A percentile compares a stretch with the other conserved stretches of the same genome.
phyloP scores from a whole-genome alignment of 2,113 vertebrate genomes.

The Lates calcarifer region DNA sequence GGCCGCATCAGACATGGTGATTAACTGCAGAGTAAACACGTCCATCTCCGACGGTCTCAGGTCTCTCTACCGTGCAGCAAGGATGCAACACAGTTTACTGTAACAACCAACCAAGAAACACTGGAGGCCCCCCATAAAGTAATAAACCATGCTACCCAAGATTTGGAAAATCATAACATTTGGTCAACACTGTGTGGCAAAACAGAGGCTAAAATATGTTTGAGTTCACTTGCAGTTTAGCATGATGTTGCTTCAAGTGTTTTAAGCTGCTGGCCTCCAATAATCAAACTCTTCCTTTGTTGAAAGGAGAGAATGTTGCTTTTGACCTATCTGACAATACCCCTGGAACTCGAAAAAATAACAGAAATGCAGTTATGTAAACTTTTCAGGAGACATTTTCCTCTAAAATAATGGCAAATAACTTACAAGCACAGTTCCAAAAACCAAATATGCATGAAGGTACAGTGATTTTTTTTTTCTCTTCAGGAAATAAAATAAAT shows the following conservation, averaged over 20 bases:
- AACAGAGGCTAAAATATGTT: slow-evolving; percentile 21
- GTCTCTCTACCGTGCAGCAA: slow-evolving; percentile 38
- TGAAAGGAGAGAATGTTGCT: slow-evolving; percentile 58
- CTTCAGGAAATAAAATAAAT: slow-evolving; percentile 4
- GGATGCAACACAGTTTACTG: slow-evolving; percentile 55
- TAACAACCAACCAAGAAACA: slow-evolving; percentile 57
- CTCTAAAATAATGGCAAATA: slow-evolving; percentile 36
- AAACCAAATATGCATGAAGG: slow-evolving; percentile 38
- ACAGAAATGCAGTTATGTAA: slow-evolving; percentile 61
- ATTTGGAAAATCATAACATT: slow-evolving; percentile 43
- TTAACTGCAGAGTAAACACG: slow-evolving; percentile 77
- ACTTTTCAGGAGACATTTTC: slow-evolving; percentile 49
- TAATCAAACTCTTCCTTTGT: slow-evolving; percentile 51
- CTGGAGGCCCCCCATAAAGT: slow-evolving; percentile 35
- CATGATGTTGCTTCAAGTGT: slow-evolving; percentile 32
- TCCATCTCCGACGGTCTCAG: slow-evolving; percentile 66
- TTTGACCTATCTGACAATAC: slow-evolving; percentile 64
- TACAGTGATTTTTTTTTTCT: slow-evolving; percentile 26
- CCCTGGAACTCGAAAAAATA: slow-evolving; percentile 37
- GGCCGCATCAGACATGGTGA: slow-evolving; percentile 77
- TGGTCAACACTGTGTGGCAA: slow-evolving; percentile 31
- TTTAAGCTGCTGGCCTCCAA: slow-evolving; percentile 39
- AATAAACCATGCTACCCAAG: slow-evolving; percentile 41
- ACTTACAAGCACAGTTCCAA: slow-evolving; percentile 21
- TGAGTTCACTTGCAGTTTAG: slow-evolving; percentile 56